Evolutionary conservation across 2,113 vertebrate genomes (phyloP), one percentile per base, ranked within the genome.

Genomic region (Columba janthina): DNA sequence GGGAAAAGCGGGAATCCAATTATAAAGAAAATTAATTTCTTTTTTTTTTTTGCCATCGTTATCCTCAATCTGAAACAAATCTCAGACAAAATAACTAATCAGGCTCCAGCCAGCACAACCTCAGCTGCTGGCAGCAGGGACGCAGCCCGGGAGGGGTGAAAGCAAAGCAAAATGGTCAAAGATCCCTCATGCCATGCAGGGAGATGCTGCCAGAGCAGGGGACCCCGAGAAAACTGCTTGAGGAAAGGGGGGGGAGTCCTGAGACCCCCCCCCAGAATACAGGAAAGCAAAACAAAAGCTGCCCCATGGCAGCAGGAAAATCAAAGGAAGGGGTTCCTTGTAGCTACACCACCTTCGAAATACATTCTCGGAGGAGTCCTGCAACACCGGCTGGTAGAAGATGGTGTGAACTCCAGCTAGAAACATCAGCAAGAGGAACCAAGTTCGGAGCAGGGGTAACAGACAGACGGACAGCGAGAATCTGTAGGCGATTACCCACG

Each of bases 21-120:
- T 91, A 90, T 10, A 42, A 74, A 48, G 78, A 62, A 93, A 96
- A 96, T 91, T 34, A 96, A 93, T 93, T 94, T 87, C 3, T 89
- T 90, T 83, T 44, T 70, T n/a, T 61, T 62, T 72, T 93, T 90
- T 79, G 36, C 62, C 65, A 29, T 89, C 69, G 15, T 93, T 95
- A 90, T 78, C 80, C 89, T 91, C 70, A 61, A 11, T 75, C 72
- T 32, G 82, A 95, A 95, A 83, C 67, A 77, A 77, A 72, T 89
- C 90, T 48, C 90, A 46, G 92, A 60, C 79, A 89, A 79, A 95
- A 81, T 34, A 64, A 75, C 69, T 92, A 54, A 84, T 42, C 85
- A 58, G 92, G 54, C 80, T 89, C 66, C 74, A 78, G 75, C 72
- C 81, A 83, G 67, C 79, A 32, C 65, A 74, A 64, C 64, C 56